Conservation (phyloP, 2,888 invertebrate species). For the Galerucella nymphaeae region DNA sequence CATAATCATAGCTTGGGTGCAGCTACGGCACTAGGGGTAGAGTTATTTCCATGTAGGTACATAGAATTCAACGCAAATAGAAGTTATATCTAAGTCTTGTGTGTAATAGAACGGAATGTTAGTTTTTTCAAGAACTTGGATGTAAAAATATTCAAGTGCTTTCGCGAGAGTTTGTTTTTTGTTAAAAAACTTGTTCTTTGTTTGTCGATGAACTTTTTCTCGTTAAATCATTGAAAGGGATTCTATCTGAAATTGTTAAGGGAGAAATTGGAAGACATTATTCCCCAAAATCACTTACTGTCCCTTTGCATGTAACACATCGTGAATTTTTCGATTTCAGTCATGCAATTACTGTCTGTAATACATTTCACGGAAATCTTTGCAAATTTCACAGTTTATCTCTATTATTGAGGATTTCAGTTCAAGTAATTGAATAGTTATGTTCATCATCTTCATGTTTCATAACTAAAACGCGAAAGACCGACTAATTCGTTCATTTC, state of each 20-base stretch:
- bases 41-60: neutral
- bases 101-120: too few species aligned
- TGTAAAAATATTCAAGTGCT: too few species aligned
- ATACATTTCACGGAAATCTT: neutral
- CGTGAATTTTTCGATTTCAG: neutral
- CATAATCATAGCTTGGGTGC: slow-evolving; percentile 19
- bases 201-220: too few species aligned
- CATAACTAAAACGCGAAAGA: too few species aligned
- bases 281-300: neutral
- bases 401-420: neutral
- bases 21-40: neutral
- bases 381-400: neutral
- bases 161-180: too few species aligned
- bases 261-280: neutral
- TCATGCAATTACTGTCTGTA: neutral
- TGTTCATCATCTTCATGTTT: too few species aligned
- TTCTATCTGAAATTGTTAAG: neutral
- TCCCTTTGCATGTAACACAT: neutral
- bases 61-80: neutral
- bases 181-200: too few species aligned
- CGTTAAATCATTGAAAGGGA: neutral
- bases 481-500: too few species aligned
- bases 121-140: too few species aligned
- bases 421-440: neutral
- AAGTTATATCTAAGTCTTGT: neutral